These are phyloP conservation scores for Anguilla obscura DNA, from an alignment of 2,797 vertebrate genomes.

Conservation along the genomic window DNA sequence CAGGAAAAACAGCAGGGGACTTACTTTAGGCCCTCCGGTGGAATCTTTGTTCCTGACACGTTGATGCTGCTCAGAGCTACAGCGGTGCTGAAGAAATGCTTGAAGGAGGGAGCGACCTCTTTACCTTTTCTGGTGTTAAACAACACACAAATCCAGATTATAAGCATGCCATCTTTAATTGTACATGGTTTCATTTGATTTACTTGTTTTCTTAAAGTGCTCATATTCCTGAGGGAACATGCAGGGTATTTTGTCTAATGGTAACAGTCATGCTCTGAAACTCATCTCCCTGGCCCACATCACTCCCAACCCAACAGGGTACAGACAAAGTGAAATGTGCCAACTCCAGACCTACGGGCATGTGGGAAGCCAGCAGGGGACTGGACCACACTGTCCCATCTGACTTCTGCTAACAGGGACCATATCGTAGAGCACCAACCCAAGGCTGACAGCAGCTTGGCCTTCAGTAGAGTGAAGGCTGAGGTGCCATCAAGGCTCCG, in stretches of 20 bases:
- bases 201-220: background rate
- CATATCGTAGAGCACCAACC: background rate
- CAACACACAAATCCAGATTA: slow-evolving; percentile 33
- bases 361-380: slow-evolving; percentile 27
- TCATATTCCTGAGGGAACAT: background rate
- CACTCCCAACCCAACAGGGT: slow-evolving; percentile 4
- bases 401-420: background rate
- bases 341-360: slow-evolving; percentile 1
- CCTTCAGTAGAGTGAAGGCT: background rate
- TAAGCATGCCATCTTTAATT: background rate
- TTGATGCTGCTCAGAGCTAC: slow-evolving; percentile 86
- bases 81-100: slow-evolving; percentile 95
- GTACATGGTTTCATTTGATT: background rate
- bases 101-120: slow-evolving; percentile 91
- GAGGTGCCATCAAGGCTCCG: background rate
- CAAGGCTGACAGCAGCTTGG: slow-evolving; percentile 6
- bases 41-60: slow-evolving; percentile 92
- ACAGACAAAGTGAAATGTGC: background rate
- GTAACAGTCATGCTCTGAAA: background rate
- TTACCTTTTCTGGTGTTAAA: slow-evolving; percentile 85
- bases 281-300: background rate
- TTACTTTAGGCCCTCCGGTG: slow-evolving; percentile 94
- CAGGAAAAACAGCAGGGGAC: slow-evolving; percentile 40
- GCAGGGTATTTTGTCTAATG: background rate
- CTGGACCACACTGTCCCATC: background rate